Evolutionary conservation across 2,113 vertebrate genomes (phyloP).

Genomic region (Laticauda colubrina): DNA sequence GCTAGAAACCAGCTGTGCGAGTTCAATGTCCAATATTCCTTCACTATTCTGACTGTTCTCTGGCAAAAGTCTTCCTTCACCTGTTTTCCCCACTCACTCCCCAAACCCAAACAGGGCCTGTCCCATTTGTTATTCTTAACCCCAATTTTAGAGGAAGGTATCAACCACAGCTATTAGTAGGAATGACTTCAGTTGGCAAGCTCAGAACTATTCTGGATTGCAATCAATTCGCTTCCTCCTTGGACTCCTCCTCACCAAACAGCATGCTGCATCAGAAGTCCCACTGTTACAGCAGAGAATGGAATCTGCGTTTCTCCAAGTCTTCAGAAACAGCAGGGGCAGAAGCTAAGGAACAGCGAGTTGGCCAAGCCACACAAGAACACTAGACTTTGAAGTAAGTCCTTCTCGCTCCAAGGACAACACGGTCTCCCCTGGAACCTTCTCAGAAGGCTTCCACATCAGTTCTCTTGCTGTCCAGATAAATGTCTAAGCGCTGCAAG

Average conservation of each 20-base stretch:
- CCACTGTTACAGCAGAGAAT: neutral
- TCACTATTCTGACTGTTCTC: neutral
- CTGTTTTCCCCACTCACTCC: neutral
- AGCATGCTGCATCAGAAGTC: neutral
- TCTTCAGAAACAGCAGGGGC: neutral
- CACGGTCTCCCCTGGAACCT: slow-evolving; percentile 6
- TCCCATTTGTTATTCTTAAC: neutral
- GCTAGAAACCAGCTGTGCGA: neutral
- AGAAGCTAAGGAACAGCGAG: neutral
- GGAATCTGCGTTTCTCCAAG: neutral
- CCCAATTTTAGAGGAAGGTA: neutral
- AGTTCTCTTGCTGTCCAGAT: neutral
- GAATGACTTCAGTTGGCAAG: neutral
- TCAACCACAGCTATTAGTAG: neutral
- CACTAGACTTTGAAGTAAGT: slow-evolving; percentile 13
- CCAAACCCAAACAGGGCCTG: neutral
- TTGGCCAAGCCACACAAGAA: slow-evolving; percentile 13
- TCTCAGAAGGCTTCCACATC: neutral
- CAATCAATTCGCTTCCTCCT: neutral
- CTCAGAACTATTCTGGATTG: neutral
- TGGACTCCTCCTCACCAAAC: neutral
- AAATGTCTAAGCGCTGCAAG: neutral
- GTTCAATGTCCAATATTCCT: neutral
- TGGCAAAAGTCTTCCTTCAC: neutral
- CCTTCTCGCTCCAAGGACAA: slow-evolving; percentile 12